Evolutionary conservation across 2,797 vertebrate genomes (phyloP).

Genomic region (Artibeus lituratus): DNA sequence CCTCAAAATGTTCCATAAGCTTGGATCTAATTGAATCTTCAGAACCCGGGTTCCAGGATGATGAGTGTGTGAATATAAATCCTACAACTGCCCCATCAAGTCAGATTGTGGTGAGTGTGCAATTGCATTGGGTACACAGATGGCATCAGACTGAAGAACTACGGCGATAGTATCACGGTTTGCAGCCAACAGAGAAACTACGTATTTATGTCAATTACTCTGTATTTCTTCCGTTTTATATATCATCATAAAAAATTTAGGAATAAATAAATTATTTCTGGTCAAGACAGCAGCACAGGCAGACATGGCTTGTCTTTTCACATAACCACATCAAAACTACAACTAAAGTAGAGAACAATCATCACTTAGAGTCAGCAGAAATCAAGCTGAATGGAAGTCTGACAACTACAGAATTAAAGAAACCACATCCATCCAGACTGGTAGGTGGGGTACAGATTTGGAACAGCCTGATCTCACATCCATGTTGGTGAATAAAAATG

Average conservation of each 20-base stretch:
- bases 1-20: not conserved
- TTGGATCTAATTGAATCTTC: not conserved
- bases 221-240: not conserved
- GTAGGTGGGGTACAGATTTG: too few relatives aligned
- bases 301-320: too few relatives aligned
- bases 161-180: not conserved
- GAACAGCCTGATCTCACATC: too few relatives aligned
- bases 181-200: not conserved
- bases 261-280: not conserved
- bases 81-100: not conserved
- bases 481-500: too few relatives aligned
- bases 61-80: not conserved
- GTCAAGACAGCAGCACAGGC: too few relatives aligned
- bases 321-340: too few relatives aligned
- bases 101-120: not conserved
- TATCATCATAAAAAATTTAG: not conserved
- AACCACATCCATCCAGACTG: too few relatives aligned
- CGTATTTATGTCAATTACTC: not conserved
- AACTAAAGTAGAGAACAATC: too few relatives aligned
- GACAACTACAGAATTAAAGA: too few relatives aligned
- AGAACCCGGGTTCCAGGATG: not conserved
- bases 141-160: not conserved
- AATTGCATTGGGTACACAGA: not conserved
- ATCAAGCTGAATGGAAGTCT: too few relatives aligned
- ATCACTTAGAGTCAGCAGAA: too few relatives aligned